A percentile compares a stretch with the other conserved stretches of the same genome.
phyloP scores from a whole-genome alignment of 2,888 invertebrate genomes.

The Cotesia congregata region DNA sequence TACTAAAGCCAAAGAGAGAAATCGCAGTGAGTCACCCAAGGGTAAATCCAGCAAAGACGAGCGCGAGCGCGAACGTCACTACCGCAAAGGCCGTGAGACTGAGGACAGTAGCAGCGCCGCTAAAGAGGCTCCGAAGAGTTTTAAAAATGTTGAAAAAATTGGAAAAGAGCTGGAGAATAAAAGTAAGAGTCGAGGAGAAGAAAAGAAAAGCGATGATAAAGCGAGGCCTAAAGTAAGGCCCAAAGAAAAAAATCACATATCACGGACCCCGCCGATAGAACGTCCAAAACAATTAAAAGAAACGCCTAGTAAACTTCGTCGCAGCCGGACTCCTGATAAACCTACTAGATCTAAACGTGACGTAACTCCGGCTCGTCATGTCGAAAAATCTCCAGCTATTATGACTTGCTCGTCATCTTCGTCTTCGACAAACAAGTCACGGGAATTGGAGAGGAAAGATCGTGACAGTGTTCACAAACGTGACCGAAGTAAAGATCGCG shows the following conservation, averaged over 20 bases:
- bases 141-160: constrained; percentile 54
- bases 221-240: constrained; percentile 56
- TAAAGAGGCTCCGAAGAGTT: constrained; percentile 53
- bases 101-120: constrained; percentile 48
- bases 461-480: constrained; percentile 60
- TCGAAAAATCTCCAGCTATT: constrained; percentile 53
- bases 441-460: constrained; percentile 63
- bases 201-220: constrained; percentile 62
- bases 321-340: constrained; percentile 66
- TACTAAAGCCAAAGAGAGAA: constrained; percentile 60
- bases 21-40: constrained; percentile 61
- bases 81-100: constrained; percentile 55
- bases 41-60: constrained; percentile 49
- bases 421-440: constrained; percentile 47
- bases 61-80: constrained; percentile 61
- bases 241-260: constrained; percentile 66
- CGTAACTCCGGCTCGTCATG: constrained; percentile 56
- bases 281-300: constrained; percentile 63
- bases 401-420: constrained; percentile 23
- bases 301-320: constrained; percentile 54
- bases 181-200: constrained; percentile 57
- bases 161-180: constrained; percentile 59
- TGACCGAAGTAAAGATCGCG: constrained; percentile 64
- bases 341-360: constrained; percentile 57
- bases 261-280: constrained; percentile 63